Base-by-base conservation (phyloP, 2,113 vertebrate genomes). In the Indicator maculatus region DNA sequence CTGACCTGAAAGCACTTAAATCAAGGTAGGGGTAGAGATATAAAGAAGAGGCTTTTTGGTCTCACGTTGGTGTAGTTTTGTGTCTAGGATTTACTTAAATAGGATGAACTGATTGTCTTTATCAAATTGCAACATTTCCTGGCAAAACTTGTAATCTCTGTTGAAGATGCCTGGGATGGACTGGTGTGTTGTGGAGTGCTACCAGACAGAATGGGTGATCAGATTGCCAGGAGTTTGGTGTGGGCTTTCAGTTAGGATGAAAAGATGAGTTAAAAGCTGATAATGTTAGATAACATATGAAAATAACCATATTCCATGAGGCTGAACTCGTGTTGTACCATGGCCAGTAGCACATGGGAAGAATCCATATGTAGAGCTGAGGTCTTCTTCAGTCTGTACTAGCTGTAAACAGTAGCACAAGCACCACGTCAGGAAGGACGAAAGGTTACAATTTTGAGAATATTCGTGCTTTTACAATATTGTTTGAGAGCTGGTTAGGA, bases 281-380 rank as follows among this genome's bases (percentile, higher is more conserved):
- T 58, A 23, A 11, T 27, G 16, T 11, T 59, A 53, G 59, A 27
- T 47, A 31, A 73, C 36, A 5, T 30, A 17, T 59, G 8, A 63
- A 66, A 83, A 58, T 18, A 63, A 6, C 39, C 10, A 11, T 52
- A 63, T n/a, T 86, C 28, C 31, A 4, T 59, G 20, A 86, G 17
- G 71, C 7, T 17, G 52, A 74, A 59, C 27, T 81, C 23, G 11
- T 60, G 18, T 63, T 93, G 80, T 74, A 15, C 30, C 8, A 8
- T 38, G 63, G 4, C 31, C 1, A 1, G 23, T 53, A 70, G 73
- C 26, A 27, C 5, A 8, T 55, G 72, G 14, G 41, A 61, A 19
- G 50, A 74, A 45, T 50, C 10, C 10, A 21, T 0, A 0, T 19
- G 3, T 12, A 50, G 17, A 17, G 15, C 50, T 30, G 6, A 12